Evolutionary conservation across 2,113 vertebrate genomes (phyloP).

Genomic region (Rafetus swinhoei): DNA sequence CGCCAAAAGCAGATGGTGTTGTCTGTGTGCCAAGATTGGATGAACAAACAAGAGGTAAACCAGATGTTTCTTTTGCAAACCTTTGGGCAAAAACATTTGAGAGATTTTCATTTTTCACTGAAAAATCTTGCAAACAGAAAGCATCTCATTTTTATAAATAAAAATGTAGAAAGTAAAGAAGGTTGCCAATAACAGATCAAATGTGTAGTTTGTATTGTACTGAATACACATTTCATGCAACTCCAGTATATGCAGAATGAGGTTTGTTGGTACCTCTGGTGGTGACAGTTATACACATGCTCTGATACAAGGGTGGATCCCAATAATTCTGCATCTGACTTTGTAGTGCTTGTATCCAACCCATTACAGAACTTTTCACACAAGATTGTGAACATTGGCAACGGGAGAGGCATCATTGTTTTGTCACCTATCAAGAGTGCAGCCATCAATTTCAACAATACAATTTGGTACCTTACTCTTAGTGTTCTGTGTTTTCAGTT

Average conservation of each 20-base stretch:
- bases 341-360: conserved; percentile 12
- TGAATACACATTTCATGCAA: background rate
- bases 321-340: background rate
- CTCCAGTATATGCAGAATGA: background rate
- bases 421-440: background rate
- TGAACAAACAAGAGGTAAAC: background rate
- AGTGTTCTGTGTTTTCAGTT: too few relatives aligned
- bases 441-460: conserved; percentile 29
- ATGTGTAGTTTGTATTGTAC: background rate
- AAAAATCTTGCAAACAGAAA: background rate
- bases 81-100: background rate
- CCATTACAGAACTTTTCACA: background rate
- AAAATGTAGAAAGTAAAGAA: background rate
- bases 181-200: background rate
- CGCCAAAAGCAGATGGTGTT: conserved; percentile 21
- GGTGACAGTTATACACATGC: background rate
- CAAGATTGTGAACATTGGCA: background rate
- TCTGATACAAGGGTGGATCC: background rate
- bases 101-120: background rate
- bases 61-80: background rate
- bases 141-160: background rate
- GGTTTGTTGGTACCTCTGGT: background rate
- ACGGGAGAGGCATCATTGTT: background rate
- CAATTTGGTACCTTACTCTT: conserved; percentile 45
- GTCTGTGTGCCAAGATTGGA: background rate